Percentiles rank a stretch among this genome's conserved stretches.
phyloP scores from a whole-genome alignment of 2,888 invertebrate species.

The Ormia ochracea region DNA sequence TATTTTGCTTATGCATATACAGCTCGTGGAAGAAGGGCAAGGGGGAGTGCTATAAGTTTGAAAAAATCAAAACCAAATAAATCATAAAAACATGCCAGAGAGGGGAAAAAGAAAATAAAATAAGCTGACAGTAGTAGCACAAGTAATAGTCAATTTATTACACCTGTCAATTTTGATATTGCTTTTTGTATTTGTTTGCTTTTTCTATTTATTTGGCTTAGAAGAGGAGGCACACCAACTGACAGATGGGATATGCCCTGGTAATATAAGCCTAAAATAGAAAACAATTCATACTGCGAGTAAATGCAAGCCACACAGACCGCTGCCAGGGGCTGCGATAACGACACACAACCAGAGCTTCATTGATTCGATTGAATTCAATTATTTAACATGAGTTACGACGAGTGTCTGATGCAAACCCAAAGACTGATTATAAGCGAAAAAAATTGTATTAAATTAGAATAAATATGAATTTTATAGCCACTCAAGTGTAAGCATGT shows the following conservation, averaged over 20 bases:
- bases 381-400: conserved; percentile 32
- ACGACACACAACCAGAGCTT: conserved; percentile 1
- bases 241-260: conserved; percentile 9
- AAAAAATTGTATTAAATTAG: conserved; percentile 19
- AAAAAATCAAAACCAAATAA: conserved; percentile 45
- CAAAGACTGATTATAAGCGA: not conserved
- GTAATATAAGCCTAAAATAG: conserved; percentile 20
- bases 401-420: conserved; percentile 25
- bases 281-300: not conserved
- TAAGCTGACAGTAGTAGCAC: not conserved
- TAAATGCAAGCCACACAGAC: not conserved
- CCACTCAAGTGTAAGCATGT: conserved; percentile 21
- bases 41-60: not conserved
- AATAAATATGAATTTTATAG: conserved; percentile 42
- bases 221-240: not conserved
- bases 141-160: conserved; percentile 54
- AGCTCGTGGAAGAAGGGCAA: not conserved
- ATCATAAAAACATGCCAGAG: conserved; percentile 39
- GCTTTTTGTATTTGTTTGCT: conserved; percentile 39
- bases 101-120: not conserved
- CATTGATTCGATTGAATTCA: conserved; percentile 25
- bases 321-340: not conserved
- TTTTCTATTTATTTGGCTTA: conserved; percentile 42
- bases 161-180: conserved; percentile 61
- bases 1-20: not conserved